phyloP scores from a whole-genome alignment of 2,797 vertebrate species.

The Basileuterus tristriatus region DNA sequence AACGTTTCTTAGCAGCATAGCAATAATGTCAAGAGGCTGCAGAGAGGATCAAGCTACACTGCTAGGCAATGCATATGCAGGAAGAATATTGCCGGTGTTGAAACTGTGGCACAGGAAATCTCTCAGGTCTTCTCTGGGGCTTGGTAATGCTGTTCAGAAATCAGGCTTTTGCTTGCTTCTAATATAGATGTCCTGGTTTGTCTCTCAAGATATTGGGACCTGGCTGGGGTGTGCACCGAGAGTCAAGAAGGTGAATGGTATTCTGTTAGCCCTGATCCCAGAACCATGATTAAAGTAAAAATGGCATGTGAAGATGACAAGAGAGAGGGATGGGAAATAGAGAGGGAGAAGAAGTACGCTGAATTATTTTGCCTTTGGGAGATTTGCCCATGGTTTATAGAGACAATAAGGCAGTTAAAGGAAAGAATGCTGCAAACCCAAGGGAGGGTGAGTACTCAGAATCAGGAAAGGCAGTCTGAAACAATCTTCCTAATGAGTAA shows the following conservation, averaged over 20 bases:
- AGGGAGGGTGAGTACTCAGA: background rate
- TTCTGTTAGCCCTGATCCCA: background rate
- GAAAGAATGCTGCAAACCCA: slow-evolving; percentile 9
- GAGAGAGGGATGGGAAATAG: background rate
- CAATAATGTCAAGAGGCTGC: too few species aligned
- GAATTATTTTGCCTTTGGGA: slow-evolving; percentile 9
- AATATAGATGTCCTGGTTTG: background rate
- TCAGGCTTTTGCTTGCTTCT: background rate
- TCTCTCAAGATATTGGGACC: background rate
- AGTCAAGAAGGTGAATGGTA: background rate
- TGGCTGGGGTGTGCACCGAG: accelerated
- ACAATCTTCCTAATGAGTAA: slow-evolving; percentile 46
- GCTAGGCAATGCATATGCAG: background rate
- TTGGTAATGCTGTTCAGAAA: background rate
- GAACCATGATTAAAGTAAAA: background rate
- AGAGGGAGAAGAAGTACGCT: background rate
- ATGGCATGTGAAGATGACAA: background rate
- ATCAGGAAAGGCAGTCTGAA: background rate
- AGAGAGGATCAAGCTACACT: too few species aligned
- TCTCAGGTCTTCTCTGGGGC: background rate
- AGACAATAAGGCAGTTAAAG: background rate
- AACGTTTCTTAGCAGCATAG: background rate
- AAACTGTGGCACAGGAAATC: background rate
- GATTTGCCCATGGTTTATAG: background rate
- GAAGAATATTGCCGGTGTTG: background rate